Evolutionary conservation across 2,797 vertebrate genomes (phyloP), one percentile per base, ranked within the genome.

Genomic region (Anisognathus igniventris): DNA sequence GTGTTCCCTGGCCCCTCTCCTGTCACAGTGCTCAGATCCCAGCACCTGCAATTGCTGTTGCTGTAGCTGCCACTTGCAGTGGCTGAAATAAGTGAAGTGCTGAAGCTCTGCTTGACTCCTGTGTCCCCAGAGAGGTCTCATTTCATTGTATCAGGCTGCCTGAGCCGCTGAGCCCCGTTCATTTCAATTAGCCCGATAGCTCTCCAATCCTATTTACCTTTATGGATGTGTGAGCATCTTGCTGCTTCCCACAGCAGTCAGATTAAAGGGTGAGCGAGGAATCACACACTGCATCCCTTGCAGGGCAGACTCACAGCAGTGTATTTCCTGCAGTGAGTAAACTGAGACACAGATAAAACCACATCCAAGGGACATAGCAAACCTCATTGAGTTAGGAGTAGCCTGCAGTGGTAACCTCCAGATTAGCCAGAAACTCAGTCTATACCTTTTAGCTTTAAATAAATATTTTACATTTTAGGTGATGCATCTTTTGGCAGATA

Each of bases 201-300:
- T 92, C 71, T 87, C 77, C 70, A 93, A 95, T 95, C 93, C 94
- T 76, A 48, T 95, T 96, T 95, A 91, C 87, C 88, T 89, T 81
- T 74, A 80, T 51, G 61, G 88, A 91, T 58, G 73, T 62, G 81
- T 79, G 92, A 82, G 76, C 67, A 75, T 95, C 75, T 78, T 23
- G 7, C 71, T 60, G 90, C 84, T 82, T 85, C 87, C 73, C 13
- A 6, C 62, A 60, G 45, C 47, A 50, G 65, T 2, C 73, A 66
- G 87, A 76, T 92, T 85, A 91, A 89, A 89, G 83, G 50, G 54
- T 33, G 75, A 88, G 75, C 0, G 1, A 67, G 72, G 73, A 88
- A 68, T 47, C 80, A 53, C 84, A 60, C 5, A 1, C 50, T 72
- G 79, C 35, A 18, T 53, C 72, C 78, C n/a, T 78, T 7, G 12